Evolutionary conservation across 2,113 vertebrate genomes (phyloP), one percentile per base, ranked within the genome.

Genomic region (Eudyptes chrysolophus): DNA sequence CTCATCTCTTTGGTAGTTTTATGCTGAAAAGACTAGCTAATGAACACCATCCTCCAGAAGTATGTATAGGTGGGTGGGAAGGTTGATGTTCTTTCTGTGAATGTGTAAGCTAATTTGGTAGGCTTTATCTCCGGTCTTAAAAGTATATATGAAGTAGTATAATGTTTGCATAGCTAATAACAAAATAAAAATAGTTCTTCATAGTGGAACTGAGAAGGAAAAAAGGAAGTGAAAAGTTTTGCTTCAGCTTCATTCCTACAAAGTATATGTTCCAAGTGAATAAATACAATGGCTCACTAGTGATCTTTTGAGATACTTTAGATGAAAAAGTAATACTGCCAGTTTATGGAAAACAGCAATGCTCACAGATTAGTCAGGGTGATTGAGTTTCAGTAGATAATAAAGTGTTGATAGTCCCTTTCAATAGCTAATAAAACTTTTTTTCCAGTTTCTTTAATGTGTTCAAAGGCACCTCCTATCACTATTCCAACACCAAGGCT

Each of bases 151-250:
- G 18, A 75, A 89, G 36, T 52, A 68, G 20, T 55, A 25, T 32
- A 58, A 15, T 61, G 26, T 72, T 87, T 84, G 34, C 24, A 18
- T 30, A 76, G 34, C 9, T 89, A 61, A 69, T 80, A 57, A 40
- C 70, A 82, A 57, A 36, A 40, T 10, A 25, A 18, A 12, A 55
- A 32, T 68, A 75, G 16, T 32, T 85, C 61, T 58, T 95, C 9
- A 20, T 48, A 80, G 40, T 90, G 75, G 57, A 85, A 87, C 70
- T 40, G 57, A 94, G 51, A 95, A 68, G 24, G 21, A 57, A 69
- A 68, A 95, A 89, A 51, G 44, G 87, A 97, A 95, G n/a, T 44
- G 29, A 71, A 21, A 83, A 66, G 17, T 79, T 94, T 71, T 92
- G 24, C 54, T 76, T 94, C 19, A 38, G 22, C 40, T 82, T 79